Base-by-base conservation (phyloP, 2,113 vertebrate species). In the Oreochromis niloticus region DNA sequence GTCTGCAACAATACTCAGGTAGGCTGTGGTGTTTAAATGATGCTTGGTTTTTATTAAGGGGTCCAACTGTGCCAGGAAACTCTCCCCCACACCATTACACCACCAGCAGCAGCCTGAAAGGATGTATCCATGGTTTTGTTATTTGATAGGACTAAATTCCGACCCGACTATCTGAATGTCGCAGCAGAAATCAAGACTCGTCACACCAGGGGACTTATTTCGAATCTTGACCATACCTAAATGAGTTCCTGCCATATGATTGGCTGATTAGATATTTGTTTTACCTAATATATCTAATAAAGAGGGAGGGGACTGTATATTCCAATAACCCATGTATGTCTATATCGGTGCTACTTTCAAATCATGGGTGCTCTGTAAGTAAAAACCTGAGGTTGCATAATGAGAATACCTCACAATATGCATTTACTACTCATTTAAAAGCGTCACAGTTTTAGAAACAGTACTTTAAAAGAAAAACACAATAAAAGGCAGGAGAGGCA, bases 401-500 rank as follows among this genome's bases (percentile, higher is more conserved):
- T 71, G 39, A 56, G 19, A 39, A 39, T 39, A 80, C 52, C 52
- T 55, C 7, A 56, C n/a, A 39, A 39, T 2, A 24, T 3, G 7
- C 12, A 39, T 7, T 80, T 80, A 39, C 6, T 80, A 9, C 54
- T 14, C 43, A 48, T 41, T 24, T 41, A 43, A 24, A 73, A 1
- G 22, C 43, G 12, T 73, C 48, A 11, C 7, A 19, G 6, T 73
- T 19, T 66, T 30, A 19, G 3, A 24, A 79, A 36, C 6, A 22
- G 5, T 2, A 27, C 9, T 39, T 75, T 59, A 39, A 84, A 93
- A 90, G 52, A 61, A 56, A 82, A 81, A 81, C 82, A 91, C 88
- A 91, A 78, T 68, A 54, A 71, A 54, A 87, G 90, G 88, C 94
- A 95, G 94, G 94, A 95, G 93, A 94, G 91, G 91, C 87, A 93